Conservation (phyloP, 2,113 vertebrate genomes). For the Melanostigma gelatinosum region DNA sequence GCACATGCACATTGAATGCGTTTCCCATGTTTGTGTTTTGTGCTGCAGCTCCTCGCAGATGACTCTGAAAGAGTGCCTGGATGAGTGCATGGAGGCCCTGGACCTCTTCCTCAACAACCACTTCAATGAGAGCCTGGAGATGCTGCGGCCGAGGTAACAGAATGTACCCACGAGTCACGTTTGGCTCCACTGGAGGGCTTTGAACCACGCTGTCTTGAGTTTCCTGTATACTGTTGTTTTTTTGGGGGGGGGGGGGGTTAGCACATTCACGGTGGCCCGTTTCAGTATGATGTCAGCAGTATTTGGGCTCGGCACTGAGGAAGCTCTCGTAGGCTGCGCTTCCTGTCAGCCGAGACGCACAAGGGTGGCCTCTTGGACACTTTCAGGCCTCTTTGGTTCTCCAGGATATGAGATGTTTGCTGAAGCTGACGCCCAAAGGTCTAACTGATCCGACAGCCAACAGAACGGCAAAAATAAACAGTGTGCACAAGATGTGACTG, state of each 20-base stretch:
- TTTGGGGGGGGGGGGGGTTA: not conserved
- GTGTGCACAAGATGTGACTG: constrained; percentile 12
- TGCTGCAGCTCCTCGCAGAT: constrained; percentile 67
- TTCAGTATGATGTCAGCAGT: constrained; percentile 40
- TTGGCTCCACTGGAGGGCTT: not conserved
- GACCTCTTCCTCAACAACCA: constrained; percentile 87
- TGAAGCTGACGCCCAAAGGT: constrained; percentile 80
- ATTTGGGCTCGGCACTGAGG: not conserved
- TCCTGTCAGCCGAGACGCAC: constrained; percentile 37
- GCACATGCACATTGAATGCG: too few relatives aligned
- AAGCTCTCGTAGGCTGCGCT: not conserved
- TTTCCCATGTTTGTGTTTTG: not conserved
- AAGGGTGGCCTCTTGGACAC: constrained; percentile 16
- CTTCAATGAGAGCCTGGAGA: constrained; percentile 85
- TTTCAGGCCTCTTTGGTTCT: constrained; percentile 31
- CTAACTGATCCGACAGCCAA: constrained; percentile 54
- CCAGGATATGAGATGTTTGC: constrained; percentile 86
- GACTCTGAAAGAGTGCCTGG: constrained; percentile 78
- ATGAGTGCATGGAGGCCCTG: constrained; percentile 86
- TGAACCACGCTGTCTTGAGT: not conserved
- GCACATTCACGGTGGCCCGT: not conserved
- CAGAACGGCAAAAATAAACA: constrained; percentile 73
- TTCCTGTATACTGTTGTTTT: not conserved
- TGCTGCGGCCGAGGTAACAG: constrained; percentile 81
- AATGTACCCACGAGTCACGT: not conserved